A percentile compares a stretch with the other conserved stretches of the same genome.
phyloP scores from a whole-genome alignment of 1,140 invertebrate genomes.

The Zaprionus ornatus region DNA sequence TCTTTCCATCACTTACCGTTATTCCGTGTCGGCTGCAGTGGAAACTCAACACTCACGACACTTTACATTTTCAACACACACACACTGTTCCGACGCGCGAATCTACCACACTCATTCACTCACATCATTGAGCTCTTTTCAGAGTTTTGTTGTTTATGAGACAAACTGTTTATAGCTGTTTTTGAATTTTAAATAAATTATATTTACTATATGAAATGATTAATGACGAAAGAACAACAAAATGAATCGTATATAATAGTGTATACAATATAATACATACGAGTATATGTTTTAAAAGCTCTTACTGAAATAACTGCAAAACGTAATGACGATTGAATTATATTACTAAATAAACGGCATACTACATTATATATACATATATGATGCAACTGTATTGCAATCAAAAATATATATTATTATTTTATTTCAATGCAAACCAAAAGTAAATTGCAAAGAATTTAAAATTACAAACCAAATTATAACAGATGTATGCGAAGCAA shows the following conservation, averaged over 20 bases:
- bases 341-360: conserved; percentile 72
- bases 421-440: conserved; percentile 62
- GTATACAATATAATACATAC: conserved; percentile 40
- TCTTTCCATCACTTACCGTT: conserved; percentile 21
- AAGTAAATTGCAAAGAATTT: conserved; percentile 47
- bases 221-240: conserved; percentile 40
- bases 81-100: background rate
- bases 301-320: conserved; percentile 59
- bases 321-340: conserved; percentile 49
- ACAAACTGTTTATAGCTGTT: conserved; percentile 81
- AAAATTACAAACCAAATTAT: conserved; percentile 24
- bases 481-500: conserved; percentile 32
- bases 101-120: conserved; percentile 24
- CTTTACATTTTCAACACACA: conserved; percentile 33
- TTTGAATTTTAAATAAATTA: conserved; percentile 81
- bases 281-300: conserved; percentile 73
- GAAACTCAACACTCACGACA: conserved; percentile 3
- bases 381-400: conserved; percentile 69
- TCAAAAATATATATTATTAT: conserved; percentile 58
- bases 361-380: conserved; percentile 53
- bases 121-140: conserved; percentile 75
- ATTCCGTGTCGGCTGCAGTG: background rate
- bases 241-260: conserved; percentile 57
- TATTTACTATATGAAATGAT: conserved; percentile 72
- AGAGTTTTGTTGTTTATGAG: conserved; percentile 63